Evolutionary conservation across 2,888 invertebrate species (phyloP), one percentile per base, ranked within the genome.

Genomic region (Drosophila acutilabella): DNA sequence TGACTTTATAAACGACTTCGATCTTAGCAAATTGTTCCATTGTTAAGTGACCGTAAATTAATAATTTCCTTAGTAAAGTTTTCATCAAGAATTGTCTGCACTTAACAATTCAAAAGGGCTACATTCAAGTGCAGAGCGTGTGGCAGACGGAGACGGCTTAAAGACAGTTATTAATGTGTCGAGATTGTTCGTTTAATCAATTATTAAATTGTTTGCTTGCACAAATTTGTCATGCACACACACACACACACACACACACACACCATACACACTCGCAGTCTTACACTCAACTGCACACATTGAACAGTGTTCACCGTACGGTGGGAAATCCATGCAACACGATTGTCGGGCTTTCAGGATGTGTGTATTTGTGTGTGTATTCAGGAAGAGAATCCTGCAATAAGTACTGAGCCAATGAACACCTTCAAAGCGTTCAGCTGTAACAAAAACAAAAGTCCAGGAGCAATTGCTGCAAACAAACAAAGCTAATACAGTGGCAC

Each of bases 141-240:
- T 33, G 11, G 1, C 33, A 33, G 33, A 33, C 30, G 56, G 33
- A 44, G 23, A 20, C 44, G 23, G 41, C 50, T 57, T 53, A 20
- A 75, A 71, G 33, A 11, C 26, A 20, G 38, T 23, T 54, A 58
- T 45, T 58, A 57, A 60, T 52, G 54, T 52, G 56, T 47, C 7
- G 42, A 59, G 59, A 61, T 60, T 60, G 58, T 51, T 68, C 60
- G 64, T 48, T 69, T 66, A 73, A 76, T 71, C 73, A 76, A 76
- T 78, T 71, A 74, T 76, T 78, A 76, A 81, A 81, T 66, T 68
- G 70, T 71, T 68, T 73, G 60, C 64, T 74, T 44, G 7, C 45
- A 23, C 44, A 47, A 74, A 78, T 71, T 72, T 64, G 72, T 69
- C 71, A 67, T 67, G 67, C 67, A 57, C 62, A 56, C 65, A 69